Evolutionary conservation across 2,888 invertebrate species (phyloP), one percentile per base, ranked within the genome.

Genomic region (Ferrisia virgata): DNA sequence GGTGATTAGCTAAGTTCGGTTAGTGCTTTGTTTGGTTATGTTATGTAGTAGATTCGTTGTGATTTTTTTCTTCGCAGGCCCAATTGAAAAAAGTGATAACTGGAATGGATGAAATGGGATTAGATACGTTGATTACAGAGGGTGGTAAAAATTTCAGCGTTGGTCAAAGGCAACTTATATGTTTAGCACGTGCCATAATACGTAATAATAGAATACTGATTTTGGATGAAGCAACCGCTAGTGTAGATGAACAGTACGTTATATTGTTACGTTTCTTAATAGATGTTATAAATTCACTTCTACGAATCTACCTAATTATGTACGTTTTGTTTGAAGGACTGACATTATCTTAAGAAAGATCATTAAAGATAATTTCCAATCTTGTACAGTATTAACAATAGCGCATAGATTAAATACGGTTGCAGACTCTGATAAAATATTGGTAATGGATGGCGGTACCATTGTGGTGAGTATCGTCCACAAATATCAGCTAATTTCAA

Each of bases 171-270:
- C 97, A 97, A 88, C 90, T 97, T 82, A 90, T 97, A 83, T 97
- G 97, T 88, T 89, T 97, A 84, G 97, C 96, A 13, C 91, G 95
- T 86, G 96, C 96, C 0, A 93, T 97, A 86, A 91, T 97, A 0
- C 90, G 93, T 76, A 93, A 93, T 87, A 94, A 93, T 87, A 93
- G 92, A 87, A 92, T 97, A 86, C 90, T 97, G 1, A 93, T 97
- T 28, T 90, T 97, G 86, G 97, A 97, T 87, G 97, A 97, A 89
- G 96, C 96, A 39, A 96, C 96, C 0, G 96, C 96, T 2, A 96
- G 96, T 88, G 95, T 96, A 1, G 96, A 97, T 89, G 94, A 93
- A 85, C 92, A 93, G 94, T 94, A 90, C 90, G 91, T 89, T n/a
- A n/a, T n/a, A n/a, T n/a, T n/a, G n/a, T n/a, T n/a, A 8, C 53